phyloP scores from a whole-genome alignment of 2,888 invertebrate species.

The Pristionchus japonicus region DNA sequence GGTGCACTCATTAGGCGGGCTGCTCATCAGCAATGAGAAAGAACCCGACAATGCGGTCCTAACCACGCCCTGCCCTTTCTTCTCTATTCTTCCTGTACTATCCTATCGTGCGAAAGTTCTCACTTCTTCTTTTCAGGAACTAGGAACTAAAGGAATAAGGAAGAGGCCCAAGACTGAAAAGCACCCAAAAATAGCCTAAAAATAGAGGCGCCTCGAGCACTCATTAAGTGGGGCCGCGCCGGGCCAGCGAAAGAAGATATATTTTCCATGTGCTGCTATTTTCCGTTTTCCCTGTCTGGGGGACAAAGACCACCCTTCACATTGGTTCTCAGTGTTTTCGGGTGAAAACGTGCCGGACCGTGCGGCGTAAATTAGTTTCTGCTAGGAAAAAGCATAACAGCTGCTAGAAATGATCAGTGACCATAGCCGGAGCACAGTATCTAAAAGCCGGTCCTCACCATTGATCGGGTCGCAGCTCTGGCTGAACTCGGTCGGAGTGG shows the following conservation, averaged over 20 bases:
- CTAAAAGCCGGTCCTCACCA: constrained; percentile 43
- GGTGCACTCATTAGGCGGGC: background rate
- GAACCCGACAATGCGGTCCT: background rate
- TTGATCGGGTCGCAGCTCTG: constrained; percentile 62
- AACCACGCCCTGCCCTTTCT: background rate
- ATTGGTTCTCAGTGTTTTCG: background rate
- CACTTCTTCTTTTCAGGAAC: background rate
- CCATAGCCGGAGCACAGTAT: background rate
- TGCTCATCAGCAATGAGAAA: background rate
- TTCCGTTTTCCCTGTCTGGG: background rate
- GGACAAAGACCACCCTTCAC: background rate
- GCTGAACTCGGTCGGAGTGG: constrained; percentile 55
- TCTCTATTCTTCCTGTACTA: background rate
- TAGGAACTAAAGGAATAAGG: background rate
- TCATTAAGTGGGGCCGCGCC: background rate
- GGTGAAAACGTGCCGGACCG: background rate
- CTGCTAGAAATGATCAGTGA: no score
- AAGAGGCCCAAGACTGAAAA: background rate
- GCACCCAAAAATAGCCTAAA: background rate
- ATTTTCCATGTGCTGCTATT: background rate
- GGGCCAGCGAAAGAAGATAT: background rate
- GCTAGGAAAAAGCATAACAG: no score
- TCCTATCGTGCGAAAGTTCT: background rate
- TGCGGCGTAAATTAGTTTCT: background rate
- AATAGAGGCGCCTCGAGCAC: background rate